These are phyloP conservation scores for Channallabes apus DNA, from an alignment of 2,797 vertebrate species.

Conservation along the genomic window DNA sequence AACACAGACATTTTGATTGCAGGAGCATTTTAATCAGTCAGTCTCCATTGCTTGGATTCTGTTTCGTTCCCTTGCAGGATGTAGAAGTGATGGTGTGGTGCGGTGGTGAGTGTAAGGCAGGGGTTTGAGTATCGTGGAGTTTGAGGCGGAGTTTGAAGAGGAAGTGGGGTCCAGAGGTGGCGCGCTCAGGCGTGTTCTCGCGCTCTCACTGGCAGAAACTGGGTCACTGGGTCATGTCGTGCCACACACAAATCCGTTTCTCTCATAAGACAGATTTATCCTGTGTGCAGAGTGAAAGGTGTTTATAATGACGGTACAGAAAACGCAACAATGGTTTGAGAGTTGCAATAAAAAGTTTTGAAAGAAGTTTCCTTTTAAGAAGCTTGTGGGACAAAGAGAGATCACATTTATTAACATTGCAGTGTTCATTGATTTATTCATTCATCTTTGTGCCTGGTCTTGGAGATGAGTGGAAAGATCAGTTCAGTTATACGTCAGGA, in stretches of 20 bases:
- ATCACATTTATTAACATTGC: not conserved
- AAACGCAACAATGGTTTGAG: not conserved
- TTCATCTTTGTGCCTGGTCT: not conserved
- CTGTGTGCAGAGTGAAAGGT: not conserved
- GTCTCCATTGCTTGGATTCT: not conserved
- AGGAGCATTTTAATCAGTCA: not conserved
- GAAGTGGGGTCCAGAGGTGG: conserved; percentile 33
- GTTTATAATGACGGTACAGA: not conserved
- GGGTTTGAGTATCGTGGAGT: too few species aligned
- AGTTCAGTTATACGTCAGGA: too few species aligned
- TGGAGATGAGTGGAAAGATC: too few species aligned
- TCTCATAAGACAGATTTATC: not conserved
- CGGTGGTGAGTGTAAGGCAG: not conserved
- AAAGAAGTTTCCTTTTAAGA: not conserved
- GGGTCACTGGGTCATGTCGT: conserved; percentile 77
- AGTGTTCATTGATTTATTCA: not conserved
- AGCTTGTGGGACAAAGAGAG: not conserved
- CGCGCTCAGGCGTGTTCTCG: conserved; percentile 32
- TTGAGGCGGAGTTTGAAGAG: not conserved
- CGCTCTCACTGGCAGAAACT: conserved; percentile 68
- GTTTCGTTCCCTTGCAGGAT: not conserved
- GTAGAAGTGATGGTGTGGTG: not conserved
- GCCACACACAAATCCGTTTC: not conserved
- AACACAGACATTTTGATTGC: not conserved
- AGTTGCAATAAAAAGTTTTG: not conserved